Conservation (phyloP, 2,113 vertebrate species). For the Eudyptes chrysolophus region DNA sequence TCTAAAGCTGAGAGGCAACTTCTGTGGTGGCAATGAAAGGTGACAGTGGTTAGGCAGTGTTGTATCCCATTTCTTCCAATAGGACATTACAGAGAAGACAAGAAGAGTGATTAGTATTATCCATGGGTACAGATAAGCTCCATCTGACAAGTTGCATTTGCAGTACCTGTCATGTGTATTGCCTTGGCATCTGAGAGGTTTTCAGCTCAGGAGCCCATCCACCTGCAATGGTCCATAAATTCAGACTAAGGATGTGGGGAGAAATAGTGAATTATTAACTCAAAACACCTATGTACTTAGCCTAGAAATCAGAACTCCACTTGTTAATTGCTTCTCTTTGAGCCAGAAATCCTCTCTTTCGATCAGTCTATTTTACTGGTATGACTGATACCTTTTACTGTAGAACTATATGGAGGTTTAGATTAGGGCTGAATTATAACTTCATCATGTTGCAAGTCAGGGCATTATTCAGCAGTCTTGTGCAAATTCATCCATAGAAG, state of each 20-base stretch:
- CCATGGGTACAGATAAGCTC: neutral
- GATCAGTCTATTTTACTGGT: neutral
- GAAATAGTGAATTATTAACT: neutral
- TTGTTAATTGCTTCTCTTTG: neutral
- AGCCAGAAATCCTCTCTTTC: neutral
- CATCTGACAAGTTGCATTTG: neutral
- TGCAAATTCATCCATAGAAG: neutral
- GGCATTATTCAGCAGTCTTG: neutral
- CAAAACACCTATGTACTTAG: neutral
- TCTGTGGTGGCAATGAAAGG: conserved; percentile 18
- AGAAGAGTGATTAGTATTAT: neutral
- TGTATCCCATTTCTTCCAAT: neutral
- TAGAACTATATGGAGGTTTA: neutral
- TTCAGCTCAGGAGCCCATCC: neutral
- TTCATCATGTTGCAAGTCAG: neutral
- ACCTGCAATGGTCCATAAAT: neutral
- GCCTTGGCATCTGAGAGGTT: neutral
- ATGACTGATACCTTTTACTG: neutral
- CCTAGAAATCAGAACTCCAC: neutral
- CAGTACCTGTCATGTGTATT: neutral
- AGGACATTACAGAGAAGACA: neutral
- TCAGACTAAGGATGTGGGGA: neutral
- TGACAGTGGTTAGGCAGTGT: neutral
- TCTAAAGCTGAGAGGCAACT: conserved; percentile 11
- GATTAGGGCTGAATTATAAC: neutral